Conservation (phyloP, 2,113 vertebrate species). For the Callithrix jacchus region DNA sequence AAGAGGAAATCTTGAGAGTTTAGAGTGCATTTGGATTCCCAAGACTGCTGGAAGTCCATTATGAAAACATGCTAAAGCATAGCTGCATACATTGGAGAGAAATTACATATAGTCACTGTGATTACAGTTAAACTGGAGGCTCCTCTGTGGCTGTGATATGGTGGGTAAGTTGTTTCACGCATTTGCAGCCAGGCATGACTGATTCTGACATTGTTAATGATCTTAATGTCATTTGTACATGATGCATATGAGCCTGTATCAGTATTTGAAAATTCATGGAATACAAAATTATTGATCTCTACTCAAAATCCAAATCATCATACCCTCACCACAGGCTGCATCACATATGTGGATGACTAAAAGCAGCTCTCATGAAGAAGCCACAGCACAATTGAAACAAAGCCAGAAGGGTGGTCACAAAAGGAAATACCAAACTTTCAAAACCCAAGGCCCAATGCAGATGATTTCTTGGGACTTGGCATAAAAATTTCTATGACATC, state of each 20-base stretch:
- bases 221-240: conserved; percentile 15
- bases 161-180: background rate
- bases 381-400: conserved; percentile 38
- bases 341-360: conserved; percentile 71
- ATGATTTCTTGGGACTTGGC: conserved; percentile 42
- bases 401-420: conserved; percentile 53
- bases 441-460: conserved; percentile 62
- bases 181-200: background rate
- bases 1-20: background rate
- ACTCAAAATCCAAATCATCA: conserved; percentile 65
- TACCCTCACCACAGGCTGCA: conserved; percentile 54
- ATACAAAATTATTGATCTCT: conserved; percentile 70
- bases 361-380: conserved; percentile 71
- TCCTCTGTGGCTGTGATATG: background rate
- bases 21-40: background rate
- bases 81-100: conserved; percentile 29
- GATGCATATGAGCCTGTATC: background rate
- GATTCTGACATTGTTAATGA: conserved; percentile 39
- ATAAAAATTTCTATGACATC: background rate
- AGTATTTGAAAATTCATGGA: conserved; percentile 53
- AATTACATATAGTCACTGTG: background rate
- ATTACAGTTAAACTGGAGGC: background rate
- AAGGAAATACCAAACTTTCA: conserved; percentile 67
- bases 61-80: background rate
- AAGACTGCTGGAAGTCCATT: background rate